Conservation (phyloP, 2,113 vertebrate genomes). For the Oenanthe oenanthe region DNA sequence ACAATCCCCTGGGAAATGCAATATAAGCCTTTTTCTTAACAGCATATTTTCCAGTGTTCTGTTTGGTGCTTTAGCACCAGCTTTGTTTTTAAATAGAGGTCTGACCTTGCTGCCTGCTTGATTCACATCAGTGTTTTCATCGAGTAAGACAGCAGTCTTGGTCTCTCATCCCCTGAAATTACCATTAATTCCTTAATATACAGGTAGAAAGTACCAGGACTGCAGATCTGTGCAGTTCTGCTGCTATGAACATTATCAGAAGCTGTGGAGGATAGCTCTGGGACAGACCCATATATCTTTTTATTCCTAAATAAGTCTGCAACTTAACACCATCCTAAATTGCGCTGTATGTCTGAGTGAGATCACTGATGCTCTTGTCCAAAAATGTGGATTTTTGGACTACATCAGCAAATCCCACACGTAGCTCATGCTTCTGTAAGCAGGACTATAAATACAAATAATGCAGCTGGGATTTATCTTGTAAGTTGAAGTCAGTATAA, state of each 20-base stretch:
- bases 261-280: not conserved
- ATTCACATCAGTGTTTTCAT: not conserved
- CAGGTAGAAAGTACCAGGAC: not conserved
- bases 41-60: not conserved
- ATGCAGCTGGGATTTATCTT: constrained; percentile 62
- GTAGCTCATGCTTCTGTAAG: constrained; percentile 62
- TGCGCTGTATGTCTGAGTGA: not conserved
- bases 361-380: constrained; percentile 27
- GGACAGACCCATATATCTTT: not conserved
- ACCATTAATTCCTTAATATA: not conserved
- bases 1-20: not conserved
- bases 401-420: constrained; percentile 54
- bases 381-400: constrained; percentile 64
- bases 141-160: not conserved
- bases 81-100: constrained; percentile 4
- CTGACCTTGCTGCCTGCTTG: constrained; percentile 7
- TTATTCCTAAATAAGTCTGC: not conserved
- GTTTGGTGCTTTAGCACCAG: not conserved
- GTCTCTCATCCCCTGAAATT: not conserved
- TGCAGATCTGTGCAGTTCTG: not conserved
- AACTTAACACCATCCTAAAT: constrained; percentile 32
- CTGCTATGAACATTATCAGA: not conserved
- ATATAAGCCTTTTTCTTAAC: not conserved
- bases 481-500: constrained; percentile 17
- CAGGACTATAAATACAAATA: constrained; percentile 68